Evolutionary conservation across 2,797 vertebrate genomes (phyloP), one percentile per base, ranked within the genome.

Genomic region (Rhyacichthys aspro): DNA sequence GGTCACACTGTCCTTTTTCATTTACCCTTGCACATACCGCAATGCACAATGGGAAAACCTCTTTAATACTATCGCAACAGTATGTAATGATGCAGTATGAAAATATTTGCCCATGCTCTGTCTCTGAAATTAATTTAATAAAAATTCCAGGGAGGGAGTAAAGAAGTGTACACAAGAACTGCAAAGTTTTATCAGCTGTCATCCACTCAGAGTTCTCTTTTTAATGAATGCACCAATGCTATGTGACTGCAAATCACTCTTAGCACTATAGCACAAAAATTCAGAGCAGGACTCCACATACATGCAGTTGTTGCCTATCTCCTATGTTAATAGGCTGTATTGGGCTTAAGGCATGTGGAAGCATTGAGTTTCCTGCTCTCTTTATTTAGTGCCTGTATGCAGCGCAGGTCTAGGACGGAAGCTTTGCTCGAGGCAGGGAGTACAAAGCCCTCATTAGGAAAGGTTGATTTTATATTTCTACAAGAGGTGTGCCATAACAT

Each of bases 1-100:
- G 81, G 81, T 86, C 78, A 50, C n/a, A 8, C 41, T 28, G 74
- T 57, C 81, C 71, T 84, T 65, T 79, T 43, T 68, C 43, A 44
- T 41, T 60, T 58, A 67, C 42, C 57, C 36, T 59, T 42, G 52
- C 52, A 28, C 15, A 15, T 15, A 15, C 6, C n/a, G 41, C 53
- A 55, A 12, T 32, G 50, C 50, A 39, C 18, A 18, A 8, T 23
- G 50, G 50, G 18, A 14, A 12, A 39, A 34, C 9, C 32, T 49
- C 14, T 47, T 47, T 47, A 32, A 37, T 34, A 16, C 18, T 52
- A 52, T 18, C 7, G n/a, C 33, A 9, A 52, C 15, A 10, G 16
- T 39, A 37, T 19, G 38, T 5, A 28, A 28, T 28, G 23, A 28
- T 28, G 23, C 23, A 28, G 23, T 28, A 8, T 41, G 17, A 12